Evolutionary conservation across 1,140 invertebrate genomes (phyloP).

Genomic region (Hermatobates lingyangjiaoensis): DNA sequence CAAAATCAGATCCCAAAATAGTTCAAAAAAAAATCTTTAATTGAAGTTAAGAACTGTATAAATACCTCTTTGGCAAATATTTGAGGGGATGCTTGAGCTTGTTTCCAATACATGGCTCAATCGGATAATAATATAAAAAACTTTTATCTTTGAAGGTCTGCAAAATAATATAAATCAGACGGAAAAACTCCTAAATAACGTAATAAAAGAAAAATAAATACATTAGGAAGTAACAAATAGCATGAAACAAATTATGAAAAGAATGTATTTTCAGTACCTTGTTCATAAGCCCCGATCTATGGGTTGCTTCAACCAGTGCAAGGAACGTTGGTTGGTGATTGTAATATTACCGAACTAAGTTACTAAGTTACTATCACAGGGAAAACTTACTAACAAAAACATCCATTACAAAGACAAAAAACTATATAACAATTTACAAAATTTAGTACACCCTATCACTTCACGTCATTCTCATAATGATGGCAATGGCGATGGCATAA

Average conservation of each 20-base stretch:
- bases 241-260: neutral
- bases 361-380: slow-evolving; percentile 3
- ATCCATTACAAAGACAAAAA: neutral
- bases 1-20: slow-evolving; percentile 6
- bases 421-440: slow-evolving; percentile 2
- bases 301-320: neutral
- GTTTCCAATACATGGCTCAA: slow-evolving; percentile 15
- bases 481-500: too few relatives aligned
- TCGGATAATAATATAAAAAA: too few relatives aligned
- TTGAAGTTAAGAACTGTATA: neutral
- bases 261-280: neutral
- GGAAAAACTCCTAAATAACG: too few relatives aligned
- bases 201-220: neutral
- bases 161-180: too few relatives aligned
- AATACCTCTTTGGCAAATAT: slow-evolving; percentile 10
- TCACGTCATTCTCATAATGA: slow-evolving; percentile 1
- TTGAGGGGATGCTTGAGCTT: slow-evolving; percentile 12
- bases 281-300: slow-evolving; percentile 1
- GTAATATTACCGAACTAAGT: neutral
- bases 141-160: too few relatives aligned
- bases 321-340: neutral
- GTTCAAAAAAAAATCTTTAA: neutral
- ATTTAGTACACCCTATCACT: neutral
- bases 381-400: neutral
- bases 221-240: neutral